Evolutionary conservation across 2,888 invertebrate species (phyloP), one percentile per base, ranked within the genome.

Genomic region (Scaptomyza tumidula): DNA sequence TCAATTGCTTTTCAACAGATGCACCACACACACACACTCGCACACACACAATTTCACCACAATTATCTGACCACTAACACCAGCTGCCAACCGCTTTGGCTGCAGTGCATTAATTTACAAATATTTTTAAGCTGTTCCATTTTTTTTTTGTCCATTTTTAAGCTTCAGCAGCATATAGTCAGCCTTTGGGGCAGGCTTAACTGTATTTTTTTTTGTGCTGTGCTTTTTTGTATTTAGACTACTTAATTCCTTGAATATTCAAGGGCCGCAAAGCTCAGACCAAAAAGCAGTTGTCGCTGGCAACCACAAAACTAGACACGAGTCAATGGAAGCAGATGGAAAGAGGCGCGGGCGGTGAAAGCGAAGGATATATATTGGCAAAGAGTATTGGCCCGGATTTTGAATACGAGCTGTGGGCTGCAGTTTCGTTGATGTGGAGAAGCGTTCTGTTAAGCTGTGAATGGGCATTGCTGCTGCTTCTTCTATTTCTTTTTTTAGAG

Each of bases 181-280:
- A 63, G 45, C 65, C 46, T 57, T 58, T 57, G 59, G 69, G 45
- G 37, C 55, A 56, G 70, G 78, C 78, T 76, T 73, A 70, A 63
- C 57, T 57, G 11, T 31, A 24, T 49, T 33, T 16, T 61, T n/a
- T 16, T 50, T 46, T 65, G 29, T 31, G 4, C 9, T 11, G 5
- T 11, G 3, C 10, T 48, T 16, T 62, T 16, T 55, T 45, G 68
- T 66, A 63, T 73, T 85, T 77, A 66, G 75, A 75, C 71, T 80
- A 73, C 80, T 86, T 83, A 82, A 86, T 86, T 75, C 84, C 56
- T 63, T 80, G 80, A 72, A 86, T 82, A 82, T 83, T 73, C 80
- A 75, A 69, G 66, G 52, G 61, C 63, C 58, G 52, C 71, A 66
- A 49, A 49, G 64, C 49, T 55, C 48, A 60, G 73, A 59, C 75